phyloP scores from a whole-genome alignment of 2,888 invertebrate genomes.

The Apantesis nais region DNA sequence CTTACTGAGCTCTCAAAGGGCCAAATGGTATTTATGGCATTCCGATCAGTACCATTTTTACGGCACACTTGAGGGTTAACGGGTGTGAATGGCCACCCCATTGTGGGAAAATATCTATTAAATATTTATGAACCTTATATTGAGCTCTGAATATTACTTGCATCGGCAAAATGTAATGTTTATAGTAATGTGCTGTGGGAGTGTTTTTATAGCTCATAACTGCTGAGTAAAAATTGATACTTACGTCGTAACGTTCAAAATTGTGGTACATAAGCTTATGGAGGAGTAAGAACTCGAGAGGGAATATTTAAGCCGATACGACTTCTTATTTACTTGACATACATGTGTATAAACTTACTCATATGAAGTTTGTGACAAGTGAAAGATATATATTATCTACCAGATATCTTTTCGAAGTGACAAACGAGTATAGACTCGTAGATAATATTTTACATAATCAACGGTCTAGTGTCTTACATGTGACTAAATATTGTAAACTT shows the following conservation, averaged over 20 bases:
- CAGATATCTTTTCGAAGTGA: no score
- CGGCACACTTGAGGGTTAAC: slow-evolving; percentile 75
- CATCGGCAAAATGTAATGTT: slow-evolving; percentile 64
- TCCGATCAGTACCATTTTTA: slow-evolving; percentile 77
- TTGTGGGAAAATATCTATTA: slow-evolving; percentile 84
- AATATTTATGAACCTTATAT: slow-evolving; percentile 80
- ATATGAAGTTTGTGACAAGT: background rate
- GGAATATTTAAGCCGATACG: slow-evolving; percentile 8
- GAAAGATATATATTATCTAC: no score
- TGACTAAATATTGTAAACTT: background rate
- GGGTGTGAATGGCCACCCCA: slow-evolving; percentile 82
- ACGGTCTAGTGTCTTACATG: background rate
- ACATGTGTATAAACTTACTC: no score
- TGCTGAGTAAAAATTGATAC: slow-evolving; percentile 53
- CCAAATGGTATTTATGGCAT: slow-evolving; percentile 72
- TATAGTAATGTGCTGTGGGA: slow-evolving; percentile 58
- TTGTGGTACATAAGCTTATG: slow-evolving; percentile 31
- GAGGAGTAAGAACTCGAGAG: slow-evolving; percentile 17
- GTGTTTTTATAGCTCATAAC: slow-evolving; percentile 57
- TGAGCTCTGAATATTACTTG: slow-evolving; percentile 62
- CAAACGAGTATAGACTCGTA: no score
- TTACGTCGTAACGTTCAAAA: slow-evolving; percentile 45
- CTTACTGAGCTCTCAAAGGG: slow-evolving; percentile 70
- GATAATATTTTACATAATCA: no score
- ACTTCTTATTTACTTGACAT: background rate